phyloP scores from a whole-genome alignment of 2,888 invertebrate species.

The Nowickia ferox region DNA sequence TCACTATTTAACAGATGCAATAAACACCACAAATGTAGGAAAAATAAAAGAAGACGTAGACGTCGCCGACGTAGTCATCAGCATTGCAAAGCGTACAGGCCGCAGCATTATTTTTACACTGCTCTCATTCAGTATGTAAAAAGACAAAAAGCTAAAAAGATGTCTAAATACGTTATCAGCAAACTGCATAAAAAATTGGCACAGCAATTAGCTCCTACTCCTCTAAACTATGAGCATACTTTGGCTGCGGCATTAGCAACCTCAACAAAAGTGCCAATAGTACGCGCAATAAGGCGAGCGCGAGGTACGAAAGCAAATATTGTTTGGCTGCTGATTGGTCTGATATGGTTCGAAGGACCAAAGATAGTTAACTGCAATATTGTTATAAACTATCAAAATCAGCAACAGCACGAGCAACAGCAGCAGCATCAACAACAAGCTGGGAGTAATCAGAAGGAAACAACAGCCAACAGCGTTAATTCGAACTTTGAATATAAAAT shows the following conservation, averaged over 20 bases:
- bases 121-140: conserved; percentile 33
- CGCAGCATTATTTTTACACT: conserved; percentile 54
- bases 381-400: conserved; percentile 73
- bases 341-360: conserved; percentile 81
- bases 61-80: conserved; percentile 23
- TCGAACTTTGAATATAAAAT: conserved; percentile 56
- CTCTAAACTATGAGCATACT: conserved; percentile 9
- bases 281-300: conserved; percentile 37
- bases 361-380: conserved; percentile 80
- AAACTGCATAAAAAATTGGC: conserved; percentile 10
- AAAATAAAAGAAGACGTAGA: conserved; percentile 18
- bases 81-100: conserved; percentile 47
- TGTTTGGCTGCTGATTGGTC: conserved; percentile 80
- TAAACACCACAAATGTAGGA: conserved; percentile 20
- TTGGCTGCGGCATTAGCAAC: conserved; percentile 4
- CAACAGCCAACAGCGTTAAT: conserved; percentile 43
- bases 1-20: conserved; percentile 36
- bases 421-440: conserved; percentile 59
- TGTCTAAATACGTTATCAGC: conserved; percentile 11
- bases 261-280: conserved; percentile 8
- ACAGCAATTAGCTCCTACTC: neutral
- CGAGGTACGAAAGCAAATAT: conserved; percentile 75
- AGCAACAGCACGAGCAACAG: conserved; percentile 62
- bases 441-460: conserved; percentile 37
- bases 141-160: conserved; percentile 28